Base-by-base conservation (phyloP, 2,113 vertebrate genomes). In the Narcine bancroftii region DNA sequence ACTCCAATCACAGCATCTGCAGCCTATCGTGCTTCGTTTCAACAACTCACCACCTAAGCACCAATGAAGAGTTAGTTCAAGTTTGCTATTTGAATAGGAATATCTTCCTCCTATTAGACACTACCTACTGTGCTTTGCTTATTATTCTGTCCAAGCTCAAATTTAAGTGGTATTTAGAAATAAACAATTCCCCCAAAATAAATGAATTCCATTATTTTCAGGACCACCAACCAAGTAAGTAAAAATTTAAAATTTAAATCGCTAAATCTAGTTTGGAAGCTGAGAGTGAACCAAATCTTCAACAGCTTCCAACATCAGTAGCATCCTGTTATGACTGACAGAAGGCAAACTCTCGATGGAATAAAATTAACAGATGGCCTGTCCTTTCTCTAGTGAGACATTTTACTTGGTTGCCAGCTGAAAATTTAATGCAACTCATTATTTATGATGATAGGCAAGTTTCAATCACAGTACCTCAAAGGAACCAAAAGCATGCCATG, bases 341-440 rank as follows among this genome's bases (percentile, higher is more conserved):
- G 79, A 83, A 53, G 45, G 79, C 47, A 33, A 17, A 53, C 47
- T 29, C 79, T 47, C 47, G 24, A 33, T 83, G 79, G 47, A 53
- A 83, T 83, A 50, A 53, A 39, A 83, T 53, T 50, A 47, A 81
- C 21, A 50, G 26, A 83, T 47, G 60, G 83, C 36, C 19, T n/a
- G 53, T 39, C n/a, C 53, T 60, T 36, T 53, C 83, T 87, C 53
- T 63, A 11, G 56, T 87, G 83, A 39, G 53, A 53, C 83, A 87
- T n/a, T 53, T 63, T 21, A 60, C 83, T 60, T 36, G 53, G 53
- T 15, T 36, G 53, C 29, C 53, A n/a, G n/a, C 50, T 63, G 50
- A 36, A 87, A 87, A 60, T 21, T 63, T 87, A 87, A 87, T 63
- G 17, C 47, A 50, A 33, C 79, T 83, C 79, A 83, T 60, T 53